Base-by-base conservation (phyloP, 2,888 invertebrate genomes). In the Stegophylla sp. region DNA sequence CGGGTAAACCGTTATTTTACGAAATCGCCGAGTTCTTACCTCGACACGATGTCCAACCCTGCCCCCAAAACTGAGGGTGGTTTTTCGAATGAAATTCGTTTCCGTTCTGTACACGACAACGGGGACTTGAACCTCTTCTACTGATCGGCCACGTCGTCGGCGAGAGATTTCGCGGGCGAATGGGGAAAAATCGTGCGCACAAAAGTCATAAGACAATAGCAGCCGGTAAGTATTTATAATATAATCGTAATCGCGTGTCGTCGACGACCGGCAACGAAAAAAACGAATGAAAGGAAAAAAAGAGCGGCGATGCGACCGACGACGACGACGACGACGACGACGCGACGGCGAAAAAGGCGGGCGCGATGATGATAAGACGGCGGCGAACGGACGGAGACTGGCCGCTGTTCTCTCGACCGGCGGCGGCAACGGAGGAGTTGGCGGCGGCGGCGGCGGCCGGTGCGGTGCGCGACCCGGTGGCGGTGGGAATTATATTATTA, bases 301-400 rank as follows among this genome's bases (percentile, higher is more conserved):
- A 12, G 5, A 51, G 51, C 72, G 67, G 15, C 48, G 51, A 26
- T 12, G n/a, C 17, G 23, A 9, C 23, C 43, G 76, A n/a, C 73
- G 69, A 43, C 69, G 51, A 7, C 56, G 56, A 15, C 59, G 56
- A 26, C 53, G 64, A 15, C 53, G 12, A 13, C 64, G 75, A 43
- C 41, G 20, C 53, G 64, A 23, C 53, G 12, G 5, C 64, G 75
- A 17, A 66, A 77, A 77, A 77, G 77, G 77, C 69, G 77, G 77
- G 77, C 77, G 59, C 56, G 12, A 10, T 53, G 61, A 15, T 64
- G 77, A 59, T 59, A 59, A 77, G 69, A 56, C 59, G 45, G 12
- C n/a, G 48, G 34, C 48, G 69, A 75, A 75, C 74, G 51, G 63
- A 75, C 51, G 63, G 74, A 34, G 63, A 75, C 74, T 75, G 56